Percentiles rank a stretch among this genome's conserved stretches.
These are phyloP conservation scores for Thyatira batis DNA, from an alignment of 2,888 invertebrate genomes.

Conservation along the genomic window DNA sequence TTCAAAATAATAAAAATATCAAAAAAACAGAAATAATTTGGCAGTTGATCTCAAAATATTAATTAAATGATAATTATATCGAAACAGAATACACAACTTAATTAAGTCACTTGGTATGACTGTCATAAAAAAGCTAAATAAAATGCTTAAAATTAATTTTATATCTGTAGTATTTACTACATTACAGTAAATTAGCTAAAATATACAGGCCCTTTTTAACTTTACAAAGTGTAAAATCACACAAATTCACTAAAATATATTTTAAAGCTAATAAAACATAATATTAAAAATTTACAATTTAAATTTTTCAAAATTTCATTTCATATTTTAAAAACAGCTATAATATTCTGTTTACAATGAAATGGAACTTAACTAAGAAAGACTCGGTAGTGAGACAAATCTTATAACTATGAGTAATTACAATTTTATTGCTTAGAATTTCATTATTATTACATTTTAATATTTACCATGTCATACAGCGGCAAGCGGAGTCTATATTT, in stretches of 20 bases:
- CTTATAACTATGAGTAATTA: slow-evolving; percentile 53
- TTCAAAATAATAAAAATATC: slow-evolving; percentile 19
- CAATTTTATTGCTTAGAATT: slow-evolving; percentile 69
- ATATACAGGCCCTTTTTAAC: slow-evolving; percentile 70
- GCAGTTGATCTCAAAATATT: slow-evolving; percentile 59
- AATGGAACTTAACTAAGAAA: slow-evolving; percentile 32
- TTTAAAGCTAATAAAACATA: slow-evolving; percentile 21
- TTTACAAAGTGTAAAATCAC: slow-evolving; percentile 57
- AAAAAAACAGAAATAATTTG: slow-evolving; percentile 63
- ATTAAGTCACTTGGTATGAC: slow-evolving; percentile 53
- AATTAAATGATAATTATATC: slow-evolving; percentile 31
- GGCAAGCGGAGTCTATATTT: slow-evolving; percentile 32
- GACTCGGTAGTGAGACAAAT: slow-evolving; percentile 46
- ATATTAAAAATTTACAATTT: slow-evolving; percentile 19
- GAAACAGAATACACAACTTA: slow-evolving; percentile 48
- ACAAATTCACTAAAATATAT: slow-evolving; percentile 42
- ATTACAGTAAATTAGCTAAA: slow-evolving; percentile 56
- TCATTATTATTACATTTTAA: slow-evolving; percentile 46
- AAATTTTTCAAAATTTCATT: too few relatives aligned
- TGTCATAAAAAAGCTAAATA: slow-evolving; percentile 32
- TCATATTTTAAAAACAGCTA: slow-evolving; percentile 16
- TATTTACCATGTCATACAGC: slow-evolving; percentile 35
- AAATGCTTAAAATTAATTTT: slow-evolving; percentile 39
- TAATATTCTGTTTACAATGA: slow-evolving; percentile 1
- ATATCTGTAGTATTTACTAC: slow-evolving; percentile 29